These are phyloP conservation scores for Sminthurinus aureus DNA, from an alignment of 2,888 invertebrate species.

Conservation along the genomic window DNA sequence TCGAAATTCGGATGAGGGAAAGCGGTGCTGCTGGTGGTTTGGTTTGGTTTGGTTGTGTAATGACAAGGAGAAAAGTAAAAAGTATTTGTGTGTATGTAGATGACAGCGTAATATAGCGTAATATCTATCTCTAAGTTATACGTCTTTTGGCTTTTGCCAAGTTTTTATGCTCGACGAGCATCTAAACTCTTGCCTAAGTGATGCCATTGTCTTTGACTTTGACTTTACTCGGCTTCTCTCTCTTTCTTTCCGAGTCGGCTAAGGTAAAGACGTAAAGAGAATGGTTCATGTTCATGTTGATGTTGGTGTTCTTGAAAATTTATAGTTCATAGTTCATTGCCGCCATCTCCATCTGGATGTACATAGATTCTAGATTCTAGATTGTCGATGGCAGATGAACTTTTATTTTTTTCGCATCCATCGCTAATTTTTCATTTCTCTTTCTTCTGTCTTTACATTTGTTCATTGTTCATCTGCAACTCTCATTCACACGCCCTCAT, in stretches of 20 bases:
- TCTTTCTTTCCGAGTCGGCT: no score
- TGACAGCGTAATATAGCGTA: no score
- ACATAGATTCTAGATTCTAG: no score
- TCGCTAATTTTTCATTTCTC: constrained; percentile 34
- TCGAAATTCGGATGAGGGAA: no score
- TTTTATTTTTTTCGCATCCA: neutral
- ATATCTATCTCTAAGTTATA: neutral
- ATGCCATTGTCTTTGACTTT: constrained; percentile 33
- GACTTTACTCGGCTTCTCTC: neutral
- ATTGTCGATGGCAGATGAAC: no score
- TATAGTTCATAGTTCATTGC: neutral
- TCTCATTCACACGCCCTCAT: constrained; percentile 25
- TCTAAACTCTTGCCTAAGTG: constrained; percentile 33
- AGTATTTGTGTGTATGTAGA: constrained; percentile 13
- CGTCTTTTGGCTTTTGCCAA: constrained; percentile 22
- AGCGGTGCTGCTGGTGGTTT: no score
- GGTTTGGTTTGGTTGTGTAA: no score
- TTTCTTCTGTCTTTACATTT: neutral
- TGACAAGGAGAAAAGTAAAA: neutral
- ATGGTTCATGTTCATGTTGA: no score
- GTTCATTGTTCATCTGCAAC: neutral
- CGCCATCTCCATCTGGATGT: neutral
- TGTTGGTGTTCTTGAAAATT: no score
- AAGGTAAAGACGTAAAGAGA: no score
- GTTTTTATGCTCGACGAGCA: constrained; percentile 34